Evolutionary conservation across 2,113 vertebrate species (phyloP).

Genomic region (Salvator merianae): DNA sequence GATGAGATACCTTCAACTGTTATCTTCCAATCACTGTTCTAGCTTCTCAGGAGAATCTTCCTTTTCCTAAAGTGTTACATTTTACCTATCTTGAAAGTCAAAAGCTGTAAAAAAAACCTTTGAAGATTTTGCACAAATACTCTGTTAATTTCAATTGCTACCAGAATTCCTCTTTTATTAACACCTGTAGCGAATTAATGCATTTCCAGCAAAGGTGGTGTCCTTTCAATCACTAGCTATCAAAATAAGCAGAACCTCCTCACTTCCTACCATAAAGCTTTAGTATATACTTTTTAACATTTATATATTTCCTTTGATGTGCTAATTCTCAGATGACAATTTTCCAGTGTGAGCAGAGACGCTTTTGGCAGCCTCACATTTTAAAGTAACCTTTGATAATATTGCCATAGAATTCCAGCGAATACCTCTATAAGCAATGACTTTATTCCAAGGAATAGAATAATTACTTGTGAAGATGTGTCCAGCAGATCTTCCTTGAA

Average conservation of each 20-base stretch:
- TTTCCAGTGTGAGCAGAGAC: conserved; percentile 6
- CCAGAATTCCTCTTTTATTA: background rate
- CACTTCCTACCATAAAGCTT: conserved; percentile 12
- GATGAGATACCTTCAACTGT: too few species aligned
- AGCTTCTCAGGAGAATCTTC: background rate
- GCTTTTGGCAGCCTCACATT: background rate
- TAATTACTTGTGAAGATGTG: background rate
- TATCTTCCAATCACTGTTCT: background rate
- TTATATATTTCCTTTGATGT: conserved; percentile 27
- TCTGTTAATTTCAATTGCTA: background rate
- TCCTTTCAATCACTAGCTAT: conserved; percentile 10
- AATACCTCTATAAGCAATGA: conserved; percentile 10
- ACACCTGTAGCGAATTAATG: background rate
- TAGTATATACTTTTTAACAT: conserved; percentile 12
- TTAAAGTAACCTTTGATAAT: conserved; percentile 14
- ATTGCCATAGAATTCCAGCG: background rate
- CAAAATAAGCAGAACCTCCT: conserved; percentile 20
- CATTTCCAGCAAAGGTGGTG: background rate
- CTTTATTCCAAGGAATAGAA: background rate
- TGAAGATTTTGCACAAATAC: background rate
- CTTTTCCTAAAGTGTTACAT: background rate
- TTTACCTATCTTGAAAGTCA: background rate
- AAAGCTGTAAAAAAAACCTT: background rate
- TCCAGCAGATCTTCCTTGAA: background rate
- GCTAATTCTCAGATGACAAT: conserved; percentile 23